Base-by-base conservation (phyloP, 2,888 invertebrate species). In the Pammene aurita region DNA sequence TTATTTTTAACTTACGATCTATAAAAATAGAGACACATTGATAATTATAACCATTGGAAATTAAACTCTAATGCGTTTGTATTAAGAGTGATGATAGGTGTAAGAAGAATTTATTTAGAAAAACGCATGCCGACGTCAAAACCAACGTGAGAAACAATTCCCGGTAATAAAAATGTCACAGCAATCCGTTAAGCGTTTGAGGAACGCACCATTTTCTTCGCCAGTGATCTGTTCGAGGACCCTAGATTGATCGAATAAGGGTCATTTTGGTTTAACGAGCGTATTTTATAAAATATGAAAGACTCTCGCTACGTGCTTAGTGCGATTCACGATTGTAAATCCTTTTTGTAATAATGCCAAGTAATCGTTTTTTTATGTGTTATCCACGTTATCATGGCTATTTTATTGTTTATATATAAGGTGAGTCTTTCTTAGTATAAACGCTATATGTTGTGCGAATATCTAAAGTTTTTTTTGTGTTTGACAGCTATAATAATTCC, bases 91-190 rank as follows among this genome's bases (percentile, higher is more conserved):
- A 44, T 52, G 52, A 54, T 55, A 55, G 18, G 13, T 52, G 44
- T 10, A 35, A 10, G 44, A 46, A 13, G 16, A 14, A n/a, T n/a
- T n/a, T n/a, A 18, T 52, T 58, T 54, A 38, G 42, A 69, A 55
- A 69, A 65, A 60, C 60, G 55, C 44, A 69, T 66, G 46, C 55
- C 41, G 38, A 62, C 65, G 58, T 63, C 70, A 48, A 35, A 52
- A 66, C 48, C 78, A 77, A 84, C 88, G 89, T 90, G 90, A 85
- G 89, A 90, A 88, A 87, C 86, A 84, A 86, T 87, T 81, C 80
- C 74, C 73, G 75, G 79, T 84, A 86, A 85, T 89, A 89, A 89
- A 88, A 88, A 87, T 88, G 84, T 87, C 85, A 83, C 80, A 79
- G 77, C 74, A 74, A 79, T 81, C 84, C 78, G 83, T 80, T 80